phyloP scores from a whole-genome alignment of 2,797 vertebrate species.

The Ambastaia sidthimunki region DNA sequence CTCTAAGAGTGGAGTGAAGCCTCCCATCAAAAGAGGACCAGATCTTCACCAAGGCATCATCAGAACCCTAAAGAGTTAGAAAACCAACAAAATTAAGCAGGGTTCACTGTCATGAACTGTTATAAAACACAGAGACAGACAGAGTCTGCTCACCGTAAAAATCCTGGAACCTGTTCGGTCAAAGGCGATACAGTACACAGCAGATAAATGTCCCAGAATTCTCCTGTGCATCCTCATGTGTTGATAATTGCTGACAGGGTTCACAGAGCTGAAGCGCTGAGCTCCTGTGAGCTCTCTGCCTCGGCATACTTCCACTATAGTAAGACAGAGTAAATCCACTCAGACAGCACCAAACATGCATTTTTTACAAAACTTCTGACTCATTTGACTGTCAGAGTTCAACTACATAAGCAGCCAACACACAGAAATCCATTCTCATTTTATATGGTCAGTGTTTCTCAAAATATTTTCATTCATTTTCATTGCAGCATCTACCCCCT shows the following conservation, averaged over 20 bases:
- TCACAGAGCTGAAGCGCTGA: constrained; percentile 85
- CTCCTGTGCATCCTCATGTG: constrained; percentile 92
- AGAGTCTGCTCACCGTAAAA: constrained; percentile 88
- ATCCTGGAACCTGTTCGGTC: constrained; percentile 97
- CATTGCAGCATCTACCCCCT: too few species aligned
- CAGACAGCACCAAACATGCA: not conserved
- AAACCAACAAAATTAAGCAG: not conserved
- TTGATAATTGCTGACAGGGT: constrained; percentile 93
- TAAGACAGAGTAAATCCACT: constrained; percentile 1
- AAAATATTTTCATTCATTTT: too few species aligned
- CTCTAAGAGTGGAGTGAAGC: constrained; percentile 90
- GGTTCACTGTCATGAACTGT: not conserved
- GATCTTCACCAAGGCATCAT: constrained; percentile 98
- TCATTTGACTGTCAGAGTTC: too few species aligned
- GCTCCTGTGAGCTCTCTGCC: constrained; percentile 90
- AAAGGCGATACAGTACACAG: constrained; percentile 98
- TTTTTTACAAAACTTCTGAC: not conserved
- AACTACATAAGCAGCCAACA: too few species aligned
- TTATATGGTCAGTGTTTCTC: too few species aligned
- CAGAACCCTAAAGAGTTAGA: constrained; percentile 84
- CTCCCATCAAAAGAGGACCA: constrained; percentile 97
- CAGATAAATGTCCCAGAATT: constrained; percentile 96
- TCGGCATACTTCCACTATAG: constrained; percentile 87
- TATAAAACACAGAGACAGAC: too few species aligned
- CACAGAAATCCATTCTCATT: too few species aligned